Base-by-base conservation (phyloP, 2,113 vertebrate genomes). In the Martes martes region DNA sequence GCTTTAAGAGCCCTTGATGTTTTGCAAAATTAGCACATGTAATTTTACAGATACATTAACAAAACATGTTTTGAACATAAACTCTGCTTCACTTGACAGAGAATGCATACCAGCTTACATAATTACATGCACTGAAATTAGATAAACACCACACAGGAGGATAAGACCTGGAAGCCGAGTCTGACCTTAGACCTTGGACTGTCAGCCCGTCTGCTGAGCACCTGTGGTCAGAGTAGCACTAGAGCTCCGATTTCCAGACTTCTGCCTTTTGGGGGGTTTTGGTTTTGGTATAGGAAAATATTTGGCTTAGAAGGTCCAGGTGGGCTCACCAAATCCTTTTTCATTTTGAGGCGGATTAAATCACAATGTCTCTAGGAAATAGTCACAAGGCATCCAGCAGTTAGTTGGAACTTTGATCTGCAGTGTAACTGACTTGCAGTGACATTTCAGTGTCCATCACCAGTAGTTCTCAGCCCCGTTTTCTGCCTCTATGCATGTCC, bases 391-490 rank as follows among this genome's bases (percentile, higher is more conserved):
- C 24, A 36, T 6, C 69, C 10, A 13, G 84, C 21, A 1, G 13
- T 19, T 52, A 28, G 61, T 63, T 47, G 61, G 61, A 59, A 16
- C 63, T n/a, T 7, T 24, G 39, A 11, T 57, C 57, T 55, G 24
- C 7, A 59, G 13, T 21, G 73, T 19, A 8, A n/a, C 16, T 10
- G 28, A 28, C 33, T n/a, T 42, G 6, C 11, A 16, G n/a, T 2
- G 63, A 23, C 10, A 0, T 23, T 31, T 23, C 26, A 2, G 9
- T 6, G 2, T 19, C 10, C 0, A 1, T 9, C 18, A 23, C 0
- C 0, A 2, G 23, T 2, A 1, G 21, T 28, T 83, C 33, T 85
- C 24, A 39, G 55, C 76, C 19, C 7, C 7, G 4, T 42, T 76
- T 36, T 28, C 65, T 11, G 1, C 45, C 14, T 50, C 36, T 76